Conservation (phyloP, 2,113 vertebrate genomes). For the Ctenomys sociabilis region DNA sequence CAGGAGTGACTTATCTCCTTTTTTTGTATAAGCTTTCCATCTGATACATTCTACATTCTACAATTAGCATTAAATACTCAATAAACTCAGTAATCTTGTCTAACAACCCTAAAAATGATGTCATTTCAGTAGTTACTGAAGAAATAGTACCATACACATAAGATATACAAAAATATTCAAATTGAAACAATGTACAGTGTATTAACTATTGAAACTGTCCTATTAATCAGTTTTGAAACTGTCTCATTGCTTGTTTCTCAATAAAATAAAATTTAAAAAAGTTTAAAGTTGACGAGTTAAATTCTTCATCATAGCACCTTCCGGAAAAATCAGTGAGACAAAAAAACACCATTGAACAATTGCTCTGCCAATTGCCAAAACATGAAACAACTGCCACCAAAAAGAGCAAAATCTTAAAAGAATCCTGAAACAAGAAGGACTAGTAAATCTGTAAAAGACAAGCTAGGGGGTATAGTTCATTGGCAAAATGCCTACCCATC, state of each 20-base stretch:
- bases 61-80: background rate
- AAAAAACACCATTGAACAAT: background rate
- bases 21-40: background rate
- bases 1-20: background rate
- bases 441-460: slow-evolving; percentile 15
- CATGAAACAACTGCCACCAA: background rate
- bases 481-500: background rate
- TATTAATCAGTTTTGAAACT: too few species aligned
- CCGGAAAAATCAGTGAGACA: slow-evolving; percentile 15
- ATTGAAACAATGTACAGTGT: background rate
- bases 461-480: background rate
- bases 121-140: background rate
- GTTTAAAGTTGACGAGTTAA: too few species aligned
- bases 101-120: background rate
- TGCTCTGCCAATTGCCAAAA: background rate
- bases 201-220: too few species aligned
- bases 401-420: background rate
- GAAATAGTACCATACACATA: background rate
- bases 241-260: too few species aligned
- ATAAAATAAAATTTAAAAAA: too few species aligned
- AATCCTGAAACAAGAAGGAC: background rate
- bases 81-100: background rate
- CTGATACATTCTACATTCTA: background rate
- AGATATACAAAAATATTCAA: slow-evolving; percentile 4
- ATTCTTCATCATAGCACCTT: background rate